Conservation (phyloP, 2,113 vertebrate genomes). For the Aptenodytes forsteri region DNA sequence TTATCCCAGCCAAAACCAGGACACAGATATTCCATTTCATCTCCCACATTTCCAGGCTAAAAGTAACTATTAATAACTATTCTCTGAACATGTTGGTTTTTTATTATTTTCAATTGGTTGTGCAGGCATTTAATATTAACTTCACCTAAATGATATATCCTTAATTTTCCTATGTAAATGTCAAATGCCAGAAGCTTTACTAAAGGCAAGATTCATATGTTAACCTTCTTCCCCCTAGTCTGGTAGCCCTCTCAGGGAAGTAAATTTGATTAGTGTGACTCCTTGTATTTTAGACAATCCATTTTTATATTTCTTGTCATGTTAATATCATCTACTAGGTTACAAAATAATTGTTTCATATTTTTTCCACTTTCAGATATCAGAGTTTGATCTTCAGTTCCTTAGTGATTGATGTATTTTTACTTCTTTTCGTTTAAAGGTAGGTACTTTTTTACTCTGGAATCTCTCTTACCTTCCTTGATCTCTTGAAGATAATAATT, state of each 20-base stretch:
- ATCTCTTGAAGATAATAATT: background rate
- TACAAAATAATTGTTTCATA: background rate
- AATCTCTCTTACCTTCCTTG: background rate
- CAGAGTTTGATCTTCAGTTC: background rate
- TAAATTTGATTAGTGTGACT: background rate
- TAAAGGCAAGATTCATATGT: background rate
- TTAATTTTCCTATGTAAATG: background rate
- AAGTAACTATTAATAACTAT: background rate
- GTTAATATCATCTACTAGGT: background rate
- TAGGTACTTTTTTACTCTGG: background rate
- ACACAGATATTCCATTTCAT: background rate
- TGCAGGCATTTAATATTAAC: background rate
- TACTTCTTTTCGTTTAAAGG: background rate
- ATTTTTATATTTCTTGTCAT: background rate
- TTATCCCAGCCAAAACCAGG: too few species aligned
- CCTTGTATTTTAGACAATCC: background rate
- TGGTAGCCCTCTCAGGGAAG: background rate
- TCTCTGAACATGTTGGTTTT: background rate
- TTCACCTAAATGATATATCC: background rate
- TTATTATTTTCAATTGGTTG: background rate
- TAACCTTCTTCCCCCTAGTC: background rate
- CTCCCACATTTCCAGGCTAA: background rate
- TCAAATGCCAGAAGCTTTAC: background rate
- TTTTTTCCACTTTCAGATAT: background rate
- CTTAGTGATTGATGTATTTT: background rate